A percentile compares a stretch with the other conserved stretches of the same genome.
Evolutionary conservation across 2,113 vertebrate species (phyloP).

Genomic region (Arizona elegans): DNA sequence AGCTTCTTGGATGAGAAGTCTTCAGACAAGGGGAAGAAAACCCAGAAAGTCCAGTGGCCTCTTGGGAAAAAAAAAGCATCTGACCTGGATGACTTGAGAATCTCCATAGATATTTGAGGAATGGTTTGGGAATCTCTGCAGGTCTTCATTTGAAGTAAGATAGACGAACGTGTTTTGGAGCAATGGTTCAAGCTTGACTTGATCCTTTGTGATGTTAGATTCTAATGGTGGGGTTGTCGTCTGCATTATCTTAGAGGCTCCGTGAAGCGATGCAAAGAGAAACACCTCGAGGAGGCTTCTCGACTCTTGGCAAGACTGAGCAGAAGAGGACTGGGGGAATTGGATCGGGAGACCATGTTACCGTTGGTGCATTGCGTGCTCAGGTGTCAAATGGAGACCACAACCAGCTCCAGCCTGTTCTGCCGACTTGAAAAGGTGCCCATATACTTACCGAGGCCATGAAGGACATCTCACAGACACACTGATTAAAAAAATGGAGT

Average conservation of each 20-base stretch:
- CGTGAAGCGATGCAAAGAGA: constrained; percentile 77
- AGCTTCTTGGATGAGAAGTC: no score
- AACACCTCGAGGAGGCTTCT: constrained; percentile 77
- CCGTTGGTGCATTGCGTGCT: constrained; percentile 75
- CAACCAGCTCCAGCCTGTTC: constrained; percentile 73
- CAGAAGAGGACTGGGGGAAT: constrained; percentile 39
- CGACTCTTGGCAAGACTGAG: constrained; percentile 64
- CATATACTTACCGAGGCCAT: fast-evolving
- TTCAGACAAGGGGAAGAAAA: no score
- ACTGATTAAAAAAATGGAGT: no score
- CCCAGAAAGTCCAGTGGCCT: no score
- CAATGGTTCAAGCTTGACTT: not conserved
- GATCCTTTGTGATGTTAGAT: not conserved
- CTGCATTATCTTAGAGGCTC: constrained; percentile 60
- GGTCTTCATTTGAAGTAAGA: not conserved
- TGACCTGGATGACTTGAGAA: no score
- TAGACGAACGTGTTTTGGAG: not conserved
- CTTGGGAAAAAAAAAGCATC: no score
- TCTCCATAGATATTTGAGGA: not conserved
- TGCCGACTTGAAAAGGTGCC: constrained; percentile 84
- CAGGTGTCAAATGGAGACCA: constrained; percentile 75
- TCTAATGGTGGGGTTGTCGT: not conserved
- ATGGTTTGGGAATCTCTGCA: not conserved
- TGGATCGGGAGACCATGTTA: constrained; percentile 52
- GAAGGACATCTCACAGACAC: not conserved